These are phyloP conservation scores for Lepidochrysops patricia DNA, from an alignment of 2,888 invertebrate genomes.

Conservation along the genomic window DNA sequence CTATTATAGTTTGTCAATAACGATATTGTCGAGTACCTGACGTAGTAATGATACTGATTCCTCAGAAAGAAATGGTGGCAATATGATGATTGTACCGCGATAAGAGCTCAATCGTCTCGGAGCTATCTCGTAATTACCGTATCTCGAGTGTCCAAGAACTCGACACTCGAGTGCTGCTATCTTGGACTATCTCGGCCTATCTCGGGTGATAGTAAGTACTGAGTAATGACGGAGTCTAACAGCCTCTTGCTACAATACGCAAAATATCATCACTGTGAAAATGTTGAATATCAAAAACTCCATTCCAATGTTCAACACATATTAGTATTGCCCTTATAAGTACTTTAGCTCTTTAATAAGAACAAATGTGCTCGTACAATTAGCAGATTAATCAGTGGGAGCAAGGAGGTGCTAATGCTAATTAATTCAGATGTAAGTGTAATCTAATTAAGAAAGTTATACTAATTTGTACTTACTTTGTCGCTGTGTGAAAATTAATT, in stretches of 20 bases:
- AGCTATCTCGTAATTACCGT: slow-evolving; percentile 23
- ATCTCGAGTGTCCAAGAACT: slow-evolving; percentile 20
- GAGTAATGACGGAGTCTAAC: slow-evolving; percentile 15
- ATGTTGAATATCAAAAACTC: too few species aligned
- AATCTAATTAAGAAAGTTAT: neutral
- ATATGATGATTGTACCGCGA: slow-evolving; percentile 11
- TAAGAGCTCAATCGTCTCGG: slow-evolving; percentile 24
- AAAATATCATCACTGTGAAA: neutral
- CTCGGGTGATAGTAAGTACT: slow-evolving; percentile 4
- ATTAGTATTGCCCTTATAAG: too few species aligned
- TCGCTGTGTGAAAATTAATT: slow-evolving; percentile 2
- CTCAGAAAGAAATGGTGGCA: slow-evolving; percentile 2
- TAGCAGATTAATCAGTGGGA: neutral
- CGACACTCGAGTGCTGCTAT: slow-evolving; percentile 2
- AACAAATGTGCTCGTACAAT: too few species aligned
- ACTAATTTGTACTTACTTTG: neutral
- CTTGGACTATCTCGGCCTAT: slow-evolving; percentile 7
- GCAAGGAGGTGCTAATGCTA: neutral
- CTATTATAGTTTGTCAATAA: too few species aligned
- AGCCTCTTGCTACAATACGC: slow-evolving; percentile 14
- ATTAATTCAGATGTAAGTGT: neutral
- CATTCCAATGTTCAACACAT: too few species aligned
- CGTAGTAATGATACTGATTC: neutral
- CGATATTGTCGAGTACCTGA: too few species aligned
- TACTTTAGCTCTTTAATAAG: too few species aligned